Evolutionary conservation across 2,113 vertebrate species (phyloP).

Genomic region (Leucoraja erinaceus): DNA sequence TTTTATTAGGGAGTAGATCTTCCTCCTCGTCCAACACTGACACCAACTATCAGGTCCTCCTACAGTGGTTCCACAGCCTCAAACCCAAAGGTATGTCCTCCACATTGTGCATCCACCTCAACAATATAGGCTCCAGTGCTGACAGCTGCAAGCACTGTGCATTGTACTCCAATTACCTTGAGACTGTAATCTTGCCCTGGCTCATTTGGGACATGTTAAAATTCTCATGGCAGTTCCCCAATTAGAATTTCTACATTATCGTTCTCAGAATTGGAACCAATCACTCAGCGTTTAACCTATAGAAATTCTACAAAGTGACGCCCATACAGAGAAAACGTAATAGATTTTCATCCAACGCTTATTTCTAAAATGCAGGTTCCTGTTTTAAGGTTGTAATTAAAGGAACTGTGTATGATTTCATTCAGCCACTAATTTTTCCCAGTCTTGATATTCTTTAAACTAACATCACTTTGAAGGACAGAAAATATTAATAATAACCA

Average conservation of each 20-base stretch:
- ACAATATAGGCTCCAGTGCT: not conserved
- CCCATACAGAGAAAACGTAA: not conserved
- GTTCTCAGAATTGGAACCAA: not conserved
- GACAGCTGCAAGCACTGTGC: not conserved
- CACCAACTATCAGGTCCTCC: constrained; percentile 76
- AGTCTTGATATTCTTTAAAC: not conserved
- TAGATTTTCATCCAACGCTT: not conserved
- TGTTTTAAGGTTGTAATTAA: not conserved
- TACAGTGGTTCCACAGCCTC: constrained; percentile 77
- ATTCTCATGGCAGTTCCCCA: not conserved
- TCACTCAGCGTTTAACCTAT: not conserved
- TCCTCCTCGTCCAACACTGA: constrained; percentile 70
- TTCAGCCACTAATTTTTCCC: not conserved
- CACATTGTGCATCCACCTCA: not conserved
- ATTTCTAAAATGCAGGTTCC: not conserved
- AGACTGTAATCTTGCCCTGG: not conserved
- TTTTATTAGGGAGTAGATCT: constrained; percentile 71
- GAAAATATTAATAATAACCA: not conserved
- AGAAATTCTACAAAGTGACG: not conserved
- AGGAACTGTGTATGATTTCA: not conserved
- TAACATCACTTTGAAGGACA: not conserved
- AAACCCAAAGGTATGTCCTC: constrained; percentile 69
- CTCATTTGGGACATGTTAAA: not conserved
- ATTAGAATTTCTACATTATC: not conserved
- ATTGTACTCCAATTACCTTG: not conserved